Conservation (phyloP, 2,797 vertebrate genomes). For the Prunella strophiata region DNA sequence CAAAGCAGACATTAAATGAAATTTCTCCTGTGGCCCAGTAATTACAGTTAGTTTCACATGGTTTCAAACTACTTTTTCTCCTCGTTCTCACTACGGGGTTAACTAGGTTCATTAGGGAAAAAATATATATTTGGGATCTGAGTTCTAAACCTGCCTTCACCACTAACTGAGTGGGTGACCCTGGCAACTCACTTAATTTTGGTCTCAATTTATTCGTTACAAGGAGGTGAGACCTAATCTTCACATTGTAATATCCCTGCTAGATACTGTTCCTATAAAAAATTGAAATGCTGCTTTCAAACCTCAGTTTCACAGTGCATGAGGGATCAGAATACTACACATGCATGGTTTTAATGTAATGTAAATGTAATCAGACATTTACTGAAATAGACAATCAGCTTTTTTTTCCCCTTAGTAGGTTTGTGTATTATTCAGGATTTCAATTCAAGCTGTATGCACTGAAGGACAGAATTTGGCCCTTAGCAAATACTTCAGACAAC, state of each 20-base stretch:
- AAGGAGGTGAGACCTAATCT: constrained; percentile 43
- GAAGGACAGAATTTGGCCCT: constrained; percentile 54
- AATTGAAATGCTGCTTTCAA: constrained; percentile 39
- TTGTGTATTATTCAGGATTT: constrained; percentile 57
- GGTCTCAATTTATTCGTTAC: constrained; percentile 21
- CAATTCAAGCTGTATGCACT: neutral
- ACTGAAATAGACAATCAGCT: constrained; percentile 51
- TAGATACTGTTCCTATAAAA: constrained; percentile 33
- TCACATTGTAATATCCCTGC: constrained; percentile 13
- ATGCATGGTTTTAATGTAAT: neutral
- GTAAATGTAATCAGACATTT: constrained; percentile 55
- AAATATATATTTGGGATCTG: neutral
- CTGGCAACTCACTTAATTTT: constrained; percentile 38
- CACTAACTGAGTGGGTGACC: constrained; percentile 33
- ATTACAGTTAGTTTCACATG: constrained; percentile 13
- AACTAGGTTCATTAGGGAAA: constrained; percentile 39
- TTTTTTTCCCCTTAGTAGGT: neutral
- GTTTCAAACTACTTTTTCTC: constrained; percentile 35
- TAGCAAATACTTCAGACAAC: constrained; percentile 60
- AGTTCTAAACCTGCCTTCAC: neutral
- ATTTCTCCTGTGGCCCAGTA: neutral
- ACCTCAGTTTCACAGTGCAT: constrained; percentile 9
- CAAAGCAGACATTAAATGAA: constrained; percentile 13
- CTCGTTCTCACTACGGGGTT: constrained; percentile 6
- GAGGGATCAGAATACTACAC: constrained; percentile 36